Percentiles rank a stretch among this genome's conserved stretches.
These are phyloP conservation scores for Elephantulus edwardii DNA, from an alignment of 2,113 vertebrate genomes.

Conservation along the genomic window DNA sequence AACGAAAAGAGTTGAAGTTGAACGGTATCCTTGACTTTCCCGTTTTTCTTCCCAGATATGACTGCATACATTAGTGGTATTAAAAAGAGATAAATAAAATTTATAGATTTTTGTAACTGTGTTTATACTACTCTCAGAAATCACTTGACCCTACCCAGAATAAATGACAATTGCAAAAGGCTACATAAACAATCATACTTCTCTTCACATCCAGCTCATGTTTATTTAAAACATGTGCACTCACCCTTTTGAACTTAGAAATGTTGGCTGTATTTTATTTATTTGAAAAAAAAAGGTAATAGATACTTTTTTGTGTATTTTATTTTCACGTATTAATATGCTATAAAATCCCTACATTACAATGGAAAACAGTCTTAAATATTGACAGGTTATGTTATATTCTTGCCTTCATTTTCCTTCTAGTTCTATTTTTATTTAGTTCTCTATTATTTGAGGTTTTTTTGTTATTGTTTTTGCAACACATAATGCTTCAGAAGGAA, in stretches of 20 bases:
- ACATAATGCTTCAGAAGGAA: not conserved
- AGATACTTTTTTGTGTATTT: not conserved
- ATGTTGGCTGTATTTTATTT: not conserved
- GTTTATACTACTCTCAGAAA: not conserved
- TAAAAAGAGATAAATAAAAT: not conserved
- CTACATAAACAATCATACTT: not conserved
- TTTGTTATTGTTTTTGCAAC: not conserved
- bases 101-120: not conserved
- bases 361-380: not conserved
- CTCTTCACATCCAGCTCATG: not conserved
- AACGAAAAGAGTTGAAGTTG: not conserved
- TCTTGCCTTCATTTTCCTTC: conserved; percentile 9
- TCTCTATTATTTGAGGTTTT: not conserved
- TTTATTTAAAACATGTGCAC: not conserved
- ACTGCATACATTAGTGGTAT: not conserved
- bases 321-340: not conserved
- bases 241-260: not conserved
- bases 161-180: not conserved
- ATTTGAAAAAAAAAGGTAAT: not conserved
- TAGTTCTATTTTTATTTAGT: not conserved
- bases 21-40: not conserved
- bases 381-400: not conserved
- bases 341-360: not conserved
- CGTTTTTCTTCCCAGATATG: not conserved
- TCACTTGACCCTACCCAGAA: not conserved